Conservation (phyloP, 2,888 invertebrate species). For the Drosophila leonis region DNA sequence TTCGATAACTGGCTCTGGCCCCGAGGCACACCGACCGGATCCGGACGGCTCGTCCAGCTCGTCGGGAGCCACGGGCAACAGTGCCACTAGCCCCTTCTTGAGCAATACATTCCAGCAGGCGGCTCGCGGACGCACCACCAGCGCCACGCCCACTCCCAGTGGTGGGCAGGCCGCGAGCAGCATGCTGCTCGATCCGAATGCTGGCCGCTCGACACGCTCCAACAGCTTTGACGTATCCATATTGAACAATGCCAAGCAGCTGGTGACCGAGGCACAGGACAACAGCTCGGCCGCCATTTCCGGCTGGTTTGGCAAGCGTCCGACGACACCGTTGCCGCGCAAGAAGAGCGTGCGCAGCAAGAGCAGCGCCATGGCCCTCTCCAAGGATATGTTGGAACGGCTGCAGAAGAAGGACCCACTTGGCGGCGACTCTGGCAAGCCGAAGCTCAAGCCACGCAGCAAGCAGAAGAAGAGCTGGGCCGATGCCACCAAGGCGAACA, state of each 20-base stretch:
- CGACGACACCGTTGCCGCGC: slow-evolving; percentile 91
- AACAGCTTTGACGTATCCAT: slow-evolving; percentile 94
- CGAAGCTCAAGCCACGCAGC: slow-evolving; percentile 82
- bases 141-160: slow-evolving; percentile 72
- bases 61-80: slow-evolving; percentile 61
- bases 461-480: slow-evolving; percentile 84
- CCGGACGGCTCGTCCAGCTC: slow-evolving; percentile 68
- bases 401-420: slow-evolving; percentile 86
- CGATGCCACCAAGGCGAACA: slow-evolving; percentile 87
- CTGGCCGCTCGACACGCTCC: slow-evolving; percentile 89
- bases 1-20: slow-evolving; percentile 89
- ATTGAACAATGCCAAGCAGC: slow-evolving; percentile 86
- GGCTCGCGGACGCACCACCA: slow-evolving; percentile 70
- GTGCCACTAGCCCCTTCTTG: slow-evolving; percentile 57
- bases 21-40: slow-evolving; percentile 87
- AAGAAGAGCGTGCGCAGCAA: slow-evolving; percentile 87
- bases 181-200: slow-evolving; percentile 83
- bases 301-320: slow-evolving; percentile 92
- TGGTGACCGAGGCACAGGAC: slow-evolving; percentile 85
- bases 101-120: slow-evolving; percentile 71
- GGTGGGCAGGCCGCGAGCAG: slow-evolving; percentile 61
- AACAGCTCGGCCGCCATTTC: slow-evolving; percentile 87
- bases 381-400: slow-evolving; percentile 88
- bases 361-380: slow-evolving; percentile 86
- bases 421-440: slow-evolving; percentile 83